Evolutionary conservation across 2,797 vertebrate genomes (phyloP), one percentile per base, ranked within the genome.

Genomic region (Varecia variegata): DNA sequence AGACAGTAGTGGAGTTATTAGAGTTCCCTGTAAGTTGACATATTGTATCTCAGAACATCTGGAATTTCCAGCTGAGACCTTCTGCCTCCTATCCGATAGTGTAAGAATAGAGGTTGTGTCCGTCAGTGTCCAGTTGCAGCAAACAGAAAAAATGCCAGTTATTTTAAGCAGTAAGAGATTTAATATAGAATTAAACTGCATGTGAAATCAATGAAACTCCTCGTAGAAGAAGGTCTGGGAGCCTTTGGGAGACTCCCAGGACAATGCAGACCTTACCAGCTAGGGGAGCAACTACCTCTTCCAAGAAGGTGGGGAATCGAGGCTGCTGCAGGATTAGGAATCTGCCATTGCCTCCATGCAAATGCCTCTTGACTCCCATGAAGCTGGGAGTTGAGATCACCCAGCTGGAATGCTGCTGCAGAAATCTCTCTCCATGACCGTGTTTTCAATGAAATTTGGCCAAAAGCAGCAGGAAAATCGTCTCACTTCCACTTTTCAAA

Each of bases 81-180:
- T 32, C 40, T 43, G 25, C 30, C 38, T 95, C 60, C 35, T 17
- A 47, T 87, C 23, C 27, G 67, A 56, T 20, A 7, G 25, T 60
- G 3, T 60, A 47, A 62, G 45, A 86, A 73, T 62, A 43, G 47
- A 85, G 3, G 27, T 54, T 71, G 2, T 62, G 58, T 87, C 27
- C 71, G 35, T 47, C 38, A 79, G 25, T 40, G 1, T 88, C 82
- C 62, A 50, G 14, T 11, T 73, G 54, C 50, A 60, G 27, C 30
- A 77, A 74, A 84, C n/a, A 84, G n/a, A 80, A 77, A 38, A 27
- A 82, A 18, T 54, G 58, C 40, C 40, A 65, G n/a, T 80, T 87
- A 81, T 87, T 83, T 92, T 71, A 91, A 93, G 35, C 3, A 90
- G 65, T 87, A 82, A 43, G 56, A 80, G 18, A 32, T 77, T 94